A percentile compares a stretch with the other conserved stretches of the same genome.
Conservation (phyloP, 2,888 invertebrate genomes). For the Nysson spinosus region DNA sequence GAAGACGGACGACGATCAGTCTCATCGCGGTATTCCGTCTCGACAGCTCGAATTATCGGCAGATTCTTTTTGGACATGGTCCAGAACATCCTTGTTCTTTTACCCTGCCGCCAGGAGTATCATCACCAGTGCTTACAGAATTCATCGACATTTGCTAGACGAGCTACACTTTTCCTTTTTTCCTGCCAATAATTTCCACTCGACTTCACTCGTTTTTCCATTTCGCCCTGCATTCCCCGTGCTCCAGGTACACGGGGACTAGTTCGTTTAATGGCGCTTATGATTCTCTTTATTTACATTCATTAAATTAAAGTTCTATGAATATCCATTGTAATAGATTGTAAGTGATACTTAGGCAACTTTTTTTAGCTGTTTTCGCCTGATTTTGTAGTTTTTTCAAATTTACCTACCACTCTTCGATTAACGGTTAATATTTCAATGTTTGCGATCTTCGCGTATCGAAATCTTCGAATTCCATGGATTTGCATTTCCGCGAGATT, state of each 20-base stretch:
- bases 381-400: too few relatives aligned
- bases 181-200: not conserved
- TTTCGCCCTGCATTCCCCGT: not conserved
- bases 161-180: not conserved
- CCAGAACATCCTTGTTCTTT: constrained; percentile 5
- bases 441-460: too few relatives aligned
- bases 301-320: too few relatives aligned
- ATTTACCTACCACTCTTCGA: too few relatives aligned
- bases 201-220: not conserved
- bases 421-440: too few relatives aligned
- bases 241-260: not conserved
- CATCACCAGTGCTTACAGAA: not conserved
- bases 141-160: constrained; percentile 10
- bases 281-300: too few relatives aligned
- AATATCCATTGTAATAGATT: too few relatives aligned
- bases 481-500: not conserved
- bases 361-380: too few relatives aligned
- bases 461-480: not conserved
- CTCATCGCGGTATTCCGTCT: not conserved
- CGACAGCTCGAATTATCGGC: constrained; percentile 22
- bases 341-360: too few relatives aligned
- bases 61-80: not conserved
- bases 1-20: constrained; percentile 5
- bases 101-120: not conserved
- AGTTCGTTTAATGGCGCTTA: too few relatives aligned